Evolutionary conservation across 2,888 invertebrate species (phyloP).

Genomic region (Protodeltote pygarga): DNA sequence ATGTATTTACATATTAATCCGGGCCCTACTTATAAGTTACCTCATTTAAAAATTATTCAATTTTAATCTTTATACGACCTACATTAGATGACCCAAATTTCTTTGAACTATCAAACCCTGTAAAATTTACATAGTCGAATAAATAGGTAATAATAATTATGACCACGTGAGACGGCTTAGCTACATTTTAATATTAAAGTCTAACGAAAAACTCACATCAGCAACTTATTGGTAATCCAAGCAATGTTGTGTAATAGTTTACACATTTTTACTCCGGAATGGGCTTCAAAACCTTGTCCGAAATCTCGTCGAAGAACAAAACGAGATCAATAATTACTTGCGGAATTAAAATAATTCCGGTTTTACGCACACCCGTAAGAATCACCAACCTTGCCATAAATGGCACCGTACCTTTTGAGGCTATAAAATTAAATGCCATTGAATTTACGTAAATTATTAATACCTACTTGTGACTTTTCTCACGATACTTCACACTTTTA

Average conservation of each 20-base stretch:
- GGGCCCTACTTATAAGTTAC: too few relatives aligned
- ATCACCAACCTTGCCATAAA: conserved; percentile 31
- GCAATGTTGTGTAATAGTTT: not conserved
- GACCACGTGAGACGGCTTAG: too few relatives aligned
- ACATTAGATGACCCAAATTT: too few relatives aligned
- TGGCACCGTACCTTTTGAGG: conserved; percentile 16
- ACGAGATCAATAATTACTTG: conserved; percentile 18
- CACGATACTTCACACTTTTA: conserved; percentile 6
- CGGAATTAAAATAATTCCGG: conserved; percentile 18
- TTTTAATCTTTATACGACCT: too few relatives aligned
- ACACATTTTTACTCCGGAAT: conserved; percentile 6
- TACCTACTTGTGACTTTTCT: conserved; percentile 23
- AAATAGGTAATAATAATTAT: too few relatives aligned
- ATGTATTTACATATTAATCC: too few relatives aligned
- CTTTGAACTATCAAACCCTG: too few relatives aligned
- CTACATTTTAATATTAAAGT: too few relatives aligned
- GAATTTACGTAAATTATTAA: conserved; percentile 20
- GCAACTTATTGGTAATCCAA: too few relatives aligned
- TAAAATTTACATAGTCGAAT: too few relatives aligned
- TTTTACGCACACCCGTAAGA: conserved; percentile 9
- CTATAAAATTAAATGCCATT: conserved; percentile 30
- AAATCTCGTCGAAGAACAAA: conserved; percentile 17
- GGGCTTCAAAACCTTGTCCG: conserved; percentile 23
- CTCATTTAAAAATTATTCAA: too few relatives aligned
- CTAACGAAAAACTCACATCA: too few relatives aligned